Evolutionary conservation across 2,888 invertebrate species (phyloP).

Genomic region (Stegophylla sp.): DNA sequence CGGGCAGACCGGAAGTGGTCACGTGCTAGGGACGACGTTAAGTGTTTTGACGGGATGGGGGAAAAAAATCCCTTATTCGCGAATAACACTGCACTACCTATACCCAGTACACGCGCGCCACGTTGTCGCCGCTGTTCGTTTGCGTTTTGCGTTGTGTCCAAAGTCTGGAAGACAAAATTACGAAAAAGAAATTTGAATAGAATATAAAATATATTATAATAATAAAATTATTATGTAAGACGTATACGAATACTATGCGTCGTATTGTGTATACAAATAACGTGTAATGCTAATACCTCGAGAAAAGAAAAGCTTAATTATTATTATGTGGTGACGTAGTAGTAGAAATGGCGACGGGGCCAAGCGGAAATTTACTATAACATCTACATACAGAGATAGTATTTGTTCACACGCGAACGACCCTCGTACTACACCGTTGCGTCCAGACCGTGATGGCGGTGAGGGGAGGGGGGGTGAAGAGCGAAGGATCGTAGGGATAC

Average conservation of each 20-base stretch:
- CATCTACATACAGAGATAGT: too few species aligned
- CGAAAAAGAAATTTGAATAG: slow-evolving; percentile 42
- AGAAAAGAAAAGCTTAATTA: too few species aligned
- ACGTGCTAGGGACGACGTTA: too few species aligned
- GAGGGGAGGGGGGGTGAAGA: too few species aligned
- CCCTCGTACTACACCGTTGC: neutral
- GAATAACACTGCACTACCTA: neutral
- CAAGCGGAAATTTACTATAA: slow-evolving; percentile 40
- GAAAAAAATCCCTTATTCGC: neutral
- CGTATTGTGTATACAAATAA: too few species aligned
- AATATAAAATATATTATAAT: neutral
- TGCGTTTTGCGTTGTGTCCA: neutral
- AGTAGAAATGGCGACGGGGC: neutral
- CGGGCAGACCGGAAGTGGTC: too few species aligned
- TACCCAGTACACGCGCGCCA: neutral
- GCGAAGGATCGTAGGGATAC: too few species aligned
- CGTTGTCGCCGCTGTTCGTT: neutral
- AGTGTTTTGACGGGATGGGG: neutral
- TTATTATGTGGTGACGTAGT: neutral
- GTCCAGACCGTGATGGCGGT: too few species aligned
- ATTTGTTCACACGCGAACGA: neutral
- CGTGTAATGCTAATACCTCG: too few species aligned
- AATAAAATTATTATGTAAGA: too few species aligned
- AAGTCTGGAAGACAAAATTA: slow-evolving; percentile 52
- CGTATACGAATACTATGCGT: too few species aligned